Percentiles rank a stretch among this genome's conserved stretches.
Conservation (phyloP, 2,113 vertebrate species). For the Odontesthes bonariensis region DNA sequence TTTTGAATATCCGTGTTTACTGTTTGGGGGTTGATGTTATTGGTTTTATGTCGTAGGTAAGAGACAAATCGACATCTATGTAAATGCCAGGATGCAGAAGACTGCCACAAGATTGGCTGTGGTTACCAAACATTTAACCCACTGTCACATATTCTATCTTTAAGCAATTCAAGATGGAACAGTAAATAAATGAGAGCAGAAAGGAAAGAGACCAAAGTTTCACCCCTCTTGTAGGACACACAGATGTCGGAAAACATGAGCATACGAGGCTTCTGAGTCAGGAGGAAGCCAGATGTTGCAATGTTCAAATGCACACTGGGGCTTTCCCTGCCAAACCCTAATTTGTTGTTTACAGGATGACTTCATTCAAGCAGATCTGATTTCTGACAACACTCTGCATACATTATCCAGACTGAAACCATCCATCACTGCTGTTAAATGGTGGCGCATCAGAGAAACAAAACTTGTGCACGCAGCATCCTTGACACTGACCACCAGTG, state of each 20-base stretch:
- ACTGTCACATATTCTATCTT: background rate
- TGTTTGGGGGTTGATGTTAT: too few species aligned
- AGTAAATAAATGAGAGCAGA: background rate
- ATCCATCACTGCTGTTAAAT: conserved; percentile 25
- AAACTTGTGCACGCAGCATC: conserved; percentile 21
- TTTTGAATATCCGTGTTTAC: too few species aligned
- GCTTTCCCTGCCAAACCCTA: conserved; percentile 42
- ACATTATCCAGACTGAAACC: conserved; percentile 32
- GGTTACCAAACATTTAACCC: background rate
- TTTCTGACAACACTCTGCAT: conserved; percentile 33
- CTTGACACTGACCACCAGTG: conserved; percentile 7
- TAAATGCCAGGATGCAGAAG: too few species aligned
- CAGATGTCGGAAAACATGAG: conserved; percentile 16
- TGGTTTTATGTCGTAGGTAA: background rate
- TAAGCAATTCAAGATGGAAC: background rate
- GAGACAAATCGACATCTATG: too few species aligned
- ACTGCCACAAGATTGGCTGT: too few species aligned
- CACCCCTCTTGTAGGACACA: background rate
- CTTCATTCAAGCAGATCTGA: conserved; percentile 58
- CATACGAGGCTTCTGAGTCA: conserved; percentile 26
- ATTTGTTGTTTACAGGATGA: conserved; percentile 67
- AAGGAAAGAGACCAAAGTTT: background rate
- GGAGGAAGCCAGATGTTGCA: conserved; percentile 67
- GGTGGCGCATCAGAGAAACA: conserved; percentile 33
- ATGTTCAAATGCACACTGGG: conserved; percentile 31